A percentile compares a stretch with the other conserved stretches of the same genome.
phyloP scores from a whole-genome alignment of 2,113 vertebrate species.

The Phrynocephalus versicolor region DNA sequence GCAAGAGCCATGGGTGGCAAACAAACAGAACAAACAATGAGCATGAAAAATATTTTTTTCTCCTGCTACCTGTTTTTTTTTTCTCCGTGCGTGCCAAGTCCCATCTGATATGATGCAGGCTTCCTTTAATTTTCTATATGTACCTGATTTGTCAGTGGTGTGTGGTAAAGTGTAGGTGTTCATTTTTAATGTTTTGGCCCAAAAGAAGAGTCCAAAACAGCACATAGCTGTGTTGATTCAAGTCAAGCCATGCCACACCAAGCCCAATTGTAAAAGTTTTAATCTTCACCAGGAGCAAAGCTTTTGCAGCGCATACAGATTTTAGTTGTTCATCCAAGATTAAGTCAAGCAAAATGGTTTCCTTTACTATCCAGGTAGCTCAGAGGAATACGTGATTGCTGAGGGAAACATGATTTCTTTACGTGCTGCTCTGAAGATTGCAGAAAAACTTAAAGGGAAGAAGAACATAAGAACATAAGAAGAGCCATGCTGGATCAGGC shows the following conservation, averaged over 20 bases:
- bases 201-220: neutral
- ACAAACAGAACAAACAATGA: slow-evolving; percentile 59
- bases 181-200: neutral
- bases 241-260: too few species aligned
- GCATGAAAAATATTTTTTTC: slow-evolving; percentile 60
- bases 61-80: slow-evolving; percentile 28
- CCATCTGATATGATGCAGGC: slow-evolving; percentile 25
- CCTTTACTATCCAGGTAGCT: neutral
- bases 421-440: too few species aligned
- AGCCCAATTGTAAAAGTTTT: too few species aligned
- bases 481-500: too few species aligned
- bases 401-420: neutral
- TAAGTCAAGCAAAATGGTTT: neutral
- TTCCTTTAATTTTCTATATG: slow-evolving; percentile 45
- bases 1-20: slow-evolving; percentile 57
- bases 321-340: neutral
- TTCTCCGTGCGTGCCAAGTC: neutral
- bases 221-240: neutral
- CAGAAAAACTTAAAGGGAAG: too few species aligned
- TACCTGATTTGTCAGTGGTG: neutral
- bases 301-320: neutral
- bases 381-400: neutral
- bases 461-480: too few species aligned
- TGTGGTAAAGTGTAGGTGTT: neutral
- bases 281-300: too few species aligned